Evolutionary conservation across 2,888 invertebrate genomes (phyloP), one percentile per base, ranked within the genome.

Genomic region (Julus scanicus): DNA sequence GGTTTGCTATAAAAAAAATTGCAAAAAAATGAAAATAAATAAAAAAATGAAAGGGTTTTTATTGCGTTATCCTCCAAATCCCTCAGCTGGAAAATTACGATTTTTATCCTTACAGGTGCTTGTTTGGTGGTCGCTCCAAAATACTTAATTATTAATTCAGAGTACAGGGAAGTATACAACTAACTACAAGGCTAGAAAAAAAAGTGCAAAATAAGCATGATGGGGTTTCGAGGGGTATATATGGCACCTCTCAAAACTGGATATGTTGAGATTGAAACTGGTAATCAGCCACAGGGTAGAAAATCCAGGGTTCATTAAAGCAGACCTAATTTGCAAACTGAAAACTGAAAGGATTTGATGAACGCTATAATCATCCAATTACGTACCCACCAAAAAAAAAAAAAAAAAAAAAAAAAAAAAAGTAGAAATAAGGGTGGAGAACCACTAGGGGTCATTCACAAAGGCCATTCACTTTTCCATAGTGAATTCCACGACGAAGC

Each of bases 311-410:
- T 71, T 71, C 71, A 29, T 71, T 71, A 71, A 71, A 71, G 29
- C 71, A 71, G 71, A 71, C 29, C 71, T 71, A 71, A 71, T 71
- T 71, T 71, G 71, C 71, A 71, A 71, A 71, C 71, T 71, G 71
- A 71, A 71, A 71, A 71, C 71, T 71, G 71, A 71, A 71, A 71
- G 71, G 71, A 71, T 71, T 71, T 71, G 71, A 71, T 71, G 71
- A 71, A 71, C 71, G 71, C 71, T 71, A 71, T 71, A 71, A 71
- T 71, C 71, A 71, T 71, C 71, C 71, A 71, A 71, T 71, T 71
- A 71, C 71, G 71, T 29, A 20, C n/a, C 20, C n/a, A 29, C 20
- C 71, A 71, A 29, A 29, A 71, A 71, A 71, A 5, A 20, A 71
- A 71, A 29, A 71, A n/a, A n/a, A n/a, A n/a, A n/a, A n/a, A n/a